These are phyloP conservation scores for Danio jaintianensis DNA, from an alignment of 2,797 vertebrate genomes.

Conservation along the genomic window DNA sequence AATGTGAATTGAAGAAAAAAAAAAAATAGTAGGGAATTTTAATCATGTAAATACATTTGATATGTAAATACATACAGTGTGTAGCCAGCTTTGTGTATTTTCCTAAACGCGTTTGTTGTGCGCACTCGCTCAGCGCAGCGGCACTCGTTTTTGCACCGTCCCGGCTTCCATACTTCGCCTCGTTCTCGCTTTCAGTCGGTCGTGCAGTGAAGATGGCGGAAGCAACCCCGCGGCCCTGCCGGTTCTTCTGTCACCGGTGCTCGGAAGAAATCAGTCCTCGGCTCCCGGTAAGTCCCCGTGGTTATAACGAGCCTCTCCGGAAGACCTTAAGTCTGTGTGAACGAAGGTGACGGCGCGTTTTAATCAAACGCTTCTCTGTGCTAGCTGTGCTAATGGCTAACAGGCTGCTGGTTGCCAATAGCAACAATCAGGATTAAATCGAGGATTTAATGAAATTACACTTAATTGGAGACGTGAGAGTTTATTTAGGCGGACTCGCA, in stretches of 20 bases:
- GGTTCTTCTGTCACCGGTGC: constrained; percentile 94
- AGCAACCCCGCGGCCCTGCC: constrained; percentile 86
- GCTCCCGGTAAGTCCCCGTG: constrained; percentile 83
- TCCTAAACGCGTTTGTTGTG: constrained; percentile 18
- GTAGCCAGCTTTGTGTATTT: not conserved
- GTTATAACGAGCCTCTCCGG: rapidly evolving
- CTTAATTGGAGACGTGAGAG: not conserved
- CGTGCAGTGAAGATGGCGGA: constrained; percentile 88
- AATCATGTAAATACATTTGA: no score
- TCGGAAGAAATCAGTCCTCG: constrained; percentile 89
- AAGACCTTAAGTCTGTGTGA: not conserved
- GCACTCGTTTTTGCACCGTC: constrained; percentile 65
- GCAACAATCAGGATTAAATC: constrained; percentile 40
- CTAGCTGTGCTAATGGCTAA: constrained; percentile 29
- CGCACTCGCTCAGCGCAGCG: not conserved
- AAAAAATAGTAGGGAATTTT: no score
- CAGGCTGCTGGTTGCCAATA: constrained; percentile 37
- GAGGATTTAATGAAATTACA: not conserved
- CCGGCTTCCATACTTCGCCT: constrained; percentile 67
- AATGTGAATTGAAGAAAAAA: no score
- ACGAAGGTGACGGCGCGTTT: not conserved
- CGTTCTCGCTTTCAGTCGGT: constrained; percentile 57
- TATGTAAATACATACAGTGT: no score
- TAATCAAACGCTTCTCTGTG: not conserved
- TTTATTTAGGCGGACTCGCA: not conserved